A percentile compares a stretch with the other conserved stretches of the same genome.
Conservation (phyloP, 1,140 invertebrate species). For the Hyles euphorbiae region DNA sequence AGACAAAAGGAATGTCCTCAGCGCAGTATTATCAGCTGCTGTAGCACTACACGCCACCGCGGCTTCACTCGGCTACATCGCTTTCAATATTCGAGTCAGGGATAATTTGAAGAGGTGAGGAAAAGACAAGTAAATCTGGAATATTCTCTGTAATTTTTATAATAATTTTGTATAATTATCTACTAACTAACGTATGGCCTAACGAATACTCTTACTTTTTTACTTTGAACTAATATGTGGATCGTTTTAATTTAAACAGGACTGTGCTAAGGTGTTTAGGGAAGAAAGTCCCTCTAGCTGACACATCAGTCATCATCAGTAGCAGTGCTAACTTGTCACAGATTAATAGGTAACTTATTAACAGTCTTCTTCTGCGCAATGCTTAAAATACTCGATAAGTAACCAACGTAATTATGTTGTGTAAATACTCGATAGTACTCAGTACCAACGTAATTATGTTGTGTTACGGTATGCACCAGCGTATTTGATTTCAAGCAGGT, state of each 20-base stretch:
- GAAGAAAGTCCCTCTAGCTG: constrained; percentile 87
- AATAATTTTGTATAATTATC: background rate
- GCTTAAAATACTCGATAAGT: too few relatives aligned
- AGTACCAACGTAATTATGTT: too few relatives aligned
- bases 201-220: background rate
- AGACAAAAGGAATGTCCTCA: constrained; percentile 74
- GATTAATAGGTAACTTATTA: constrained; percentile 71
- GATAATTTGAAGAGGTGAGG: constrained; percentile 77
- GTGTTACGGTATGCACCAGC: too few relatives aligned
- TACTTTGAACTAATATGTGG: background rate
- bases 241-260: constrained; percentile 62
- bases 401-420: too few relatives aligned
- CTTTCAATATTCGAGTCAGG: constrained; percentile 86
- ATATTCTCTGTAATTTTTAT: too few relatives aligned
- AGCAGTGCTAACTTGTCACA: constrained; percentile 83
- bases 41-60: constrained; percentile 85
- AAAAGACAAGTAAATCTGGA: too few relatives aligned
- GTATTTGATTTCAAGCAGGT: too few relatives aligned
- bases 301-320: constrained; percentile 82
- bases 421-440: too few relatives aligned
- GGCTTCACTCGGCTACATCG: constrained; percentile 88
- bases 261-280: constrained; percentile 87
- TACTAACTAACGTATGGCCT: background rate
- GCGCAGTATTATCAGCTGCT: constrained; percentile 83
- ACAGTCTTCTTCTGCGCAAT: too few relatives aligned